These are phyloP conservation scores for Vanacampus margaritifer DNA, from an alignment of 2,113 vertebrate genomes.

Conservation along the genomic window DNA sequence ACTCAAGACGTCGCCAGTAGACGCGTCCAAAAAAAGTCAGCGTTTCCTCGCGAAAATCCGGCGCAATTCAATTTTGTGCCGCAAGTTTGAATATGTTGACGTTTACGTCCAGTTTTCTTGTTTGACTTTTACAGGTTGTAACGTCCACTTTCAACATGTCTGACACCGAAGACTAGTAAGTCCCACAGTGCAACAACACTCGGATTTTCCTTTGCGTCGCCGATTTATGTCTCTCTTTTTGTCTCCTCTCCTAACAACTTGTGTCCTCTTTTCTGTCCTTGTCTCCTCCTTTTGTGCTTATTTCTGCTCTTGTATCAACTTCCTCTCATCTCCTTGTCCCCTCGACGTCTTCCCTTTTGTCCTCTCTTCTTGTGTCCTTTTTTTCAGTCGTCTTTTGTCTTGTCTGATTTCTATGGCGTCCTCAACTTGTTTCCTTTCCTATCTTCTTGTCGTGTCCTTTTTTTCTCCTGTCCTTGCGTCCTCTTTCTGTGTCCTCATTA, in stretches of 20 bases:
- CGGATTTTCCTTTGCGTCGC: not conserved
- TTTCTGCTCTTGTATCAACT: no score
- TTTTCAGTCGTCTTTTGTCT: no score
- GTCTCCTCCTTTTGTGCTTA: not conserved
- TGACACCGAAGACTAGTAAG: slow-evolving; percentile 92
- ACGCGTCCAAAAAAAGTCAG: not conserved
- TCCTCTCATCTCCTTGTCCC: no score
- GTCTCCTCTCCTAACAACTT: no score
- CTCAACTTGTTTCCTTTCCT: no score
- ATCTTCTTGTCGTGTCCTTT: no score
- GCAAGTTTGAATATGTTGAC: not conserved
- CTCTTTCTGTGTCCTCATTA: not conserved
- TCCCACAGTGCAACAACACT: slow-evolving; percentile 21
- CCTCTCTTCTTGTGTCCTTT: no score
- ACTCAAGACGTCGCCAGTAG: not conserved
- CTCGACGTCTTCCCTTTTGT: no score
- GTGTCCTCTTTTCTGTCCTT: not conserved
- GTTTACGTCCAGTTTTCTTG: slow-evolving; percentile 22
- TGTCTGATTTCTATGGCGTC: no score
- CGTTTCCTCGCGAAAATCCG: not conserved
- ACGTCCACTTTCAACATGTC: slow-evolving; percentile 82
- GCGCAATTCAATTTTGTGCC: no score
- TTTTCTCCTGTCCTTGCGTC: not conserved
- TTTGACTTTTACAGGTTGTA: slow-evolving; percentile 69
- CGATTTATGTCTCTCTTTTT: not conserved